These are phyloP conservation scores for Cantharis flavilabris DNA, from an alignment of 2,888 invertebrate genomes.

Conservation along the genomic window DNA sequence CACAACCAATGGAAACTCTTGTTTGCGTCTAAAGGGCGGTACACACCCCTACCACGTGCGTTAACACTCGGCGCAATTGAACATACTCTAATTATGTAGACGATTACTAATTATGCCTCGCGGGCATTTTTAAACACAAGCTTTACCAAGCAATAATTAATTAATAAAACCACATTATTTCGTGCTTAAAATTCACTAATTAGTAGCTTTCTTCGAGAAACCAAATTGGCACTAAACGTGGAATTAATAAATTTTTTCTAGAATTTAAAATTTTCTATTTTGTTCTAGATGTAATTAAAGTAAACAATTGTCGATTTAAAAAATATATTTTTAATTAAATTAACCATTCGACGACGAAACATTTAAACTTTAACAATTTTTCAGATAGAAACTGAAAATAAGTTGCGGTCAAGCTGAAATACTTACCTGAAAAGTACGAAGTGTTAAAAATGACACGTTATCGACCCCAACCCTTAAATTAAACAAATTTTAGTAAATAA, in stretches of 20 bases:
- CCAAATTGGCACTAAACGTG: neutral
- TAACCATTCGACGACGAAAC: neutral
- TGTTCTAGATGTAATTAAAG: neutral
- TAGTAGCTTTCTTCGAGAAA: slow-evolving; percentile 30
- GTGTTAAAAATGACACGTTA: neutral
- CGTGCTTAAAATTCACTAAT: slow-evolving; percentile 53
- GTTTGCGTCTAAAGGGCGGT: slow-evolving; percentile 33
- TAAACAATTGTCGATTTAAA: neutral
- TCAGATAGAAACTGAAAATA: neutral
- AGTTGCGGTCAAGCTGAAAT: no score
- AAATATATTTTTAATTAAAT: neutral
- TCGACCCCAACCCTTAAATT: neutral
- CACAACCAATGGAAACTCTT: slow-evolving; percentile 45
- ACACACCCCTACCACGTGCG: slow-evolving; percentile 31
- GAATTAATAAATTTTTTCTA: neutral
- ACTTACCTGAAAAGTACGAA: neutral
- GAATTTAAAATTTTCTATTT: neutral
- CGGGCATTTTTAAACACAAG: slow-evolving; percentile 55
- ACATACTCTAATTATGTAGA: slow-evolving; percentile 41
- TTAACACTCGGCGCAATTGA: slow-evolving; percentile 29
- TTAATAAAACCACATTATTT: slow-evolving; percentile 56
- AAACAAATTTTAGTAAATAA: neutral
- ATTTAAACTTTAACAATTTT: neutral
- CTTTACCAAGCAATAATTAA: slow-evolving; percentile 54
- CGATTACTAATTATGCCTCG: slow-evolving; percentile 58